Conservation (phyloP, 2,888 invertebrate species). For the Fissipunctia ypsillon region DNA sequence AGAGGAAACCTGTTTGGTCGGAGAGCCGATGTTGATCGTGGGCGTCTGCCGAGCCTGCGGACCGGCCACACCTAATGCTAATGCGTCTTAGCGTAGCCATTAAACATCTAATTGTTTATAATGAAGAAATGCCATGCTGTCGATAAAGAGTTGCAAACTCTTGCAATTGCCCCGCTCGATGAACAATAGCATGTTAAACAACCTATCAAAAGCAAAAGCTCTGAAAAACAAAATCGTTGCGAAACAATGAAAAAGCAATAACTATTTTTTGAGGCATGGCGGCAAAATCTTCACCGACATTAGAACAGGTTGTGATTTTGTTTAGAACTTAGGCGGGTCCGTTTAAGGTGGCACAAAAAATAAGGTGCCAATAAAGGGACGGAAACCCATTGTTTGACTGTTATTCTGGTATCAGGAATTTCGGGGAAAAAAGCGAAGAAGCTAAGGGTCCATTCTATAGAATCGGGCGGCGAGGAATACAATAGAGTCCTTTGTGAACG, state of each 20-base stretch:
- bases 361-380: constrained; percentile 90
- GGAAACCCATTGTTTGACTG: constrained; percentile 90
- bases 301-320: constrained; percentile 88
- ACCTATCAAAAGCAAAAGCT: constrained; percentile 8
- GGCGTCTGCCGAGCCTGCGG: constrained; percentile 77
- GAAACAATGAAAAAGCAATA: constrained; percentile 67
- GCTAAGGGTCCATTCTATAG: constrained; percentile 83
- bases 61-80: constrained; percentile 71
- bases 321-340: constrained; percentile 85
- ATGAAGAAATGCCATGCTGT: constrained; percentile 17
- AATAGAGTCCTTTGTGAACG: constrained; percentile 88
- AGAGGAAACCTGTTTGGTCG: constrained; percentile 87
- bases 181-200: constrained; percentile 22
- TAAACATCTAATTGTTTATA: constrained; percentile 37
- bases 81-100: constrained; percentile 47
- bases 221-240: constrained; percentile 35
- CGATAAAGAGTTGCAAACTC: constrained; percentile 3
- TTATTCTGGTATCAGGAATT: constrained; percentile 89
- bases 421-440: constrained; percentile 82
- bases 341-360: constrained; percentile 87
- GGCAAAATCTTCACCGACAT: constrained; percentile 74
- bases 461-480: constrained; percentile 84
- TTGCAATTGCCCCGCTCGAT: neutral
- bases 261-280: constrained; percentile 67
- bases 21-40: constrained; percentile 71